phyloP scores from a whole-genome alignment of 2,113 vertebrate genomes.

The Tinamus guttatus region DNA sequence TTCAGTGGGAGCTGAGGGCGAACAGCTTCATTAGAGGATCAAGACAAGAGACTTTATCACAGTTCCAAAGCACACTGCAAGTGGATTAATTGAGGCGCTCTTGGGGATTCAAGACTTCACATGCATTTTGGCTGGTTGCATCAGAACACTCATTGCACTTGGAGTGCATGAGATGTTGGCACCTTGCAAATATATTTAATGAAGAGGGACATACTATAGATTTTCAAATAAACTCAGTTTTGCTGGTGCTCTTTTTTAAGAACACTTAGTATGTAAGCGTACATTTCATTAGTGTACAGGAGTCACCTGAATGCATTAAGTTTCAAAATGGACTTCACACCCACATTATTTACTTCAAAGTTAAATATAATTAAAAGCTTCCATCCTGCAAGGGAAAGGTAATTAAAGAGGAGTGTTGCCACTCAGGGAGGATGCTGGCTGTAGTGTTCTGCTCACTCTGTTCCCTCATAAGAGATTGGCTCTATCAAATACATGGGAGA shows the following conservation, averaged over 20 bases:
- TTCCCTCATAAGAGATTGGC: not conserved
- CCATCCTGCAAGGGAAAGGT: conserved; percentile 9
- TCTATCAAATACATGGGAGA: not conserved
- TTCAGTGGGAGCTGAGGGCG: not conserved
- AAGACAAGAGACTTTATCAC: not conserved
- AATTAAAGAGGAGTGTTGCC: not conserved
- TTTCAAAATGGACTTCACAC: not conserved
- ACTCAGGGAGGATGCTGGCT: not conserved
- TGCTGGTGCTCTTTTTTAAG: conserved; percentile 23
- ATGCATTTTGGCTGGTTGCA: not conserved
- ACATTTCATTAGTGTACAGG: conserved; percentile 22
- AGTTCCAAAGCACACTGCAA: not conserved
- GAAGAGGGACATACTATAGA: conserved; percentile 37
- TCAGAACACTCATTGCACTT: conserved; percentile 23
- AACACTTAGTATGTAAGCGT: not conserved
- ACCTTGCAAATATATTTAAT: conserved; percentile 17
- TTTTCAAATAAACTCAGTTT: conserved; percentile 1
- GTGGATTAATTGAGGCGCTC: conserved; percentile 2
- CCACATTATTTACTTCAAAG: conserved; percentile 34
- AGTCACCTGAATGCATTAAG: conserved; percentile 19
- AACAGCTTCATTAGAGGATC: not conserved
- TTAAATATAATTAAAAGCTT: conserved; percentile 35
- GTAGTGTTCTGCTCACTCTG: not conserved
- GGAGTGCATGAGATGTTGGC: conserved; percentile 11
- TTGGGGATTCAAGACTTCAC: conserved; percentile 40